These are phyloP conservation scores for Tokudaia muenninki DNA, from an alignment of 2,797 vertebrate species.

Conservation along the genomic window DNA sequence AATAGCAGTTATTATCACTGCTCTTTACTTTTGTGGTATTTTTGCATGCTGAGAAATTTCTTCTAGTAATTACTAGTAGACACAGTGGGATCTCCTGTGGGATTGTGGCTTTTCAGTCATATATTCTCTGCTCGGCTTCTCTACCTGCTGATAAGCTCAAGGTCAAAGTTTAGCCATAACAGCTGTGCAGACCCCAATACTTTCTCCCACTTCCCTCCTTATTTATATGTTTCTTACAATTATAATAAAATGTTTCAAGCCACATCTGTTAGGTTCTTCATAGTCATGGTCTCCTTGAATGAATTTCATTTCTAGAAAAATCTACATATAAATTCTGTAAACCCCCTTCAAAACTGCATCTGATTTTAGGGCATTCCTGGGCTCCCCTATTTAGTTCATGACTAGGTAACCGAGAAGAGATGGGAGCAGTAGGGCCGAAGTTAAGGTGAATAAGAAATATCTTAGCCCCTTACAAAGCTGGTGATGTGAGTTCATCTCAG, in stretches of 20 bases:
- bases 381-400: background rate
- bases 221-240: background rate
- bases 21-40: background rate
- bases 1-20: background rate
- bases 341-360: background rate
- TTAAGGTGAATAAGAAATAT: background rate
- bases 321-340: background rate
- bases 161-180: slow-evolving; percentile 4
- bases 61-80: background rate
- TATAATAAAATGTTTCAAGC: background rate
- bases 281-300: background rate
- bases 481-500: background rate
- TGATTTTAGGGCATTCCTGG: background rate
- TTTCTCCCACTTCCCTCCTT: background rate
- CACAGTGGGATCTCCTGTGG: background rate
- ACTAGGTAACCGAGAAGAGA: background rate
- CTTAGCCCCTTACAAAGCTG: background rate
- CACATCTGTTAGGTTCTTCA: background rate
- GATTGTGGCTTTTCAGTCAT: background rate
- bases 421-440: background rate
- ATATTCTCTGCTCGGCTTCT: background rate
- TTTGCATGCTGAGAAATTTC: slow-evolving; percentile 29
- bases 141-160: slow-evolving; percentile 19
- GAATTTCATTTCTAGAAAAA: slow-evolving; percentile 22
- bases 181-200: background rate